These are phyloP conservation scores for Salvelinus alpinus DNA, from an alignment of 2,113 vertebrate genomes.

Conservation along the genomic window DNA sequence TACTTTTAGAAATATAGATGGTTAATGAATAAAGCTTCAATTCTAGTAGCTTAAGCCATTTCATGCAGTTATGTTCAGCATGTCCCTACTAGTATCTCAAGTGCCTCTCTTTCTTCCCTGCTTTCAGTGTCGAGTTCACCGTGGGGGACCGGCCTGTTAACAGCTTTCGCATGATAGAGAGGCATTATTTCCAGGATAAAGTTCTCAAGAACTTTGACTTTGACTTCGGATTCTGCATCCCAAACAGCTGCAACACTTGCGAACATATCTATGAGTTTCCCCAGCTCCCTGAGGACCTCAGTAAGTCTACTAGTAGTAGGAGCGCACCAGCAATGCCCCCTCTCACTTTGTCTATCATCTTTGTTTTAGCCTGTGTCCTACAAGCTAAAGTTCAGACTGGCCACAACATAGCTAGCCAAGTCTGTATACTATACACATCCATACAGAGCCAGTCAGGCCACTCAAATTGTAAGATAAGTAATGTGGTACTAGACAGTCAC, in stretches of 20 bases:
- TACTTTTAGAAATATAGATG: too few relatives aligned
- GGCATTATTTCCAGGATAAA: conserved; percentile 94
- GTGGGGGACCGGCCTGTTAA: conserved; percentile 92
- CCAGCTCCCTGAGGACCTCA: conserved; percentile 93
- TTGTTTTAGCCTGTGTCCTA: not conserved
- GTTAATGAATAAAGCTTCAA: too few relatives aligned
- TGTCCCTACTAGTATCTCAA: not conserved
- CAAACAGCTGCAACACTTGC: conserved; percentile 95
- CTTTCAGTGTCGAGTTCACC: conserved; percentile 92
- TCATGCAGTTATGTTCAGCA: too few relatives aligned
- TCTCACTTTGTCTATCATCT: not conserved
- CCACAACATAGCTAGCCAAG: not conserved
- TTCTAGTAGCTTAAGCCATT: too few relatives aligned
- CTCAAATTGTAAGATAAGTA: not conserved
- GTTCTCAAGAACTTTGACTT: conserved; percentile 98
- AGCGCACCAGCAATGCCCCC: not conserved
- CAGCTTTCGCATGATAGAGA: conserved; percentile 97
- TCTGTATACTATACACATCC: not conserved
- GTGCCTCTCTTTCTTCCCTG: conserved; percentile 3
- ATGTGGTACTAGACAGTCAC: not conserved
- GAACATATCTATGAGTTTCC: conserved; percentile 99
- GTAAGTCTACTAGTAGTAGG: conserved; percentile 74
- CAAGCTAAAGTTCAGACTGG: not conserved
- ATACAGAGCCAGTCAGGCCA: not conserved
- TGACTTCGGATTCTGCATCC: conserved; percentile 98